Percentiles rank a stretch among this genome's conserved stretches.
Evolutionary conservation across 2,888 invertebrate species (phyloP).

Genomic region (Pollenia amentaria): DNA sequence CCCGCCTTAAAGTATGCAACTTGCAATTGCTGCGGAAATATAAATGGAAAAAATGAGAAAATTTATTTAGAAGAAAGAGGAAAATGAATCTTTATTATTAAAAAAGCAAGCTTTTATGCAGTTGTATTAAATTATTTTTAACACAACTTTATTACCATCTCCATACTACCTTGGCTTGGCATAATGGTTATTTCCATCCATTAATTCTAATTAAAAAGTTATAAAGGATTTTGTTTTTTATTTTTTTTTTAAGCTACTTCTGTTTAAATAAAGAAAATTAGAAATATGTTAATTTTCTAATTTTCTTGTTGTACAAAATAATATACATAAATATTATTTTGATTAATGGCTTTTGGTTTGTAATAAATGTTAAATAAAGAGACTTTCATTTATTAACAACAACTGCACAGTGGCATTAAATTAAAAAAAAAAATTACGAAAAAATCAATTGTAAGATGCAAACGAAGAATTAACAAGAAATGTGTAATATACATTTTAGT

Average conservation of each 20-base stretch:
- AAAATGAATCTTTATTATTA: constrained; percentile 24
- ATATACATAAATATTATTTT: neutral
- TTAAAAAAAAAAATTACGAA: no score
- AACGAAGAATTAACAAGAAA: no score
- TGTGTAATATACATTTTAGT: no score
- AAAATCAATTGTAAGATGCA: no score
- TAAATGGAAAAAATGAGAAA: constrained; percentile 13
- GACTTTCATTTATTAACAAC: no score
- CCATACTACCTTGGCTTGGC: neutral
- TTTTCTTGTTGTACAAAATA: neutral
- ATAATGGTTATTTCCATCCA: neutral
- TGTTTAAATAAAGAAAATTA: neutral
- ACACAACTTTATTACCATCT: constrained; percentile 10
- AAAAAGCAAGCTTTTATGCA: constrained; percentile 32
- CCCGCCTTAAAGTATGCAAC: constrained; percentile 46
- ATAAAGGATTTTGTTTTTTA: neutral
- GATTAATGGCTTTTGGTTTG: neutral
- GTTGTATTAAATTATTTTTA: constrained; percentile 34
- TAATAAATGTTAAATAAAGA: neutral
- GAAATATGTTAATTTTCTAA: no score
- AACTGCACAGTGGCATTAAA: no score
- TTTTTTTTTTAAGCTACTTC: neutral
- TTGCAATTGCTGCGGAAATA: constrained; percentile 2
- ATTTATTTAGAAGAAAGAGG: neutral
- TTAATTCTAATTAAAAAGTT: constrained; percentile 54